A percentile compares a stretch with the other conserved stretches of the same genome.
Conservation (phyloP, 2,797 vertebrate genomes). For the Apogon hyalosoma region DNA sequence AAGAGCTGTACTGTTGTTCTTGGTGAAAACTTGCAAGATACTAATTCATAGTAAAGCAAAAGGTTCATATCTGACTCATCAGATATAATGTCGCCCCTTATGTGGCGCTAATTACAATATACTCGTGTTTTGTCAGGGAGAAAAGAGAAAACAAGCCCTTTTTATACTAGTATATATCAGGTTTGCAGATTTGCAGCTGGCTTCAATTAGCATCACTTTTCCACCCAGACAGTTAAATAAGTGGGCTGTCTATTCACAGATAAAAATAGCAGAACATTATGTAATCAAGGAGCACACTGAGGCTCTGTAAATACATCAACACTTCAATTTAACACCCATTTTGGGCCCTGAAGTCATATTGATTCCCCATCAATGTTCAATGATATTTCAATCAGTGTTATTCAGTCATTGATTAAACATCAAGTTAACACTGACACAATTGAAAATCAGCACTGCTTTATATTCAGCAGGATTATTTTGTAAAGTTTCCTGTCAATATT, state of each 20-base stretch:
- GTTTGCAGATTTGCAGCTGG: slow-evolving; percentile 43
- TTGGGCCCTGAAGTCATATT: slow-evolving; percentile 42
- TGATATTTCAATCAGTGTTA: slow-evolving; percentile 55
- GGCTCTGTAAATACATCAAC: slow-evolving; percentile 42
- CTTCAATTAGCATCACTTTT: slow-evolving; percentile 53
- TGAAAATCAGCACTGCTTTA: no score
- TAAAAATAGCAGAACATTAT: slow-evolving; percentile 54
- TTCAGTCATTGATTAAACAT: slow-evolving; percentile 54
- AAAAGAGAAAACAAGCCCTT: neutral
- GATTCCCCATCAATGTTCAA: slow-evolving; percentile 48
- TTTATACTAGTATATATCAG: neutral
- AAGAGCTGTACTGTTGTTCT: neutral
- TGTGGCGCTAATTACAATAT: no score
- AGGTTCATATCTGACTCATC: no score
- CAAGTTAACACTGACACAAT: slow-evolving; percentile 48
- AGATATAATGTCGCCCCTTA: no score
- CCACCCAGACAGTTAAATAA: slow-evolving; percentile 43
- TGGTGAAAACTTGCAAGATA: neutral
- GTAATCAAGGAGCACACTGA: slow-evolving; percentile 43
- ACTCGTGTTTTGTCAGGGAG: no score
- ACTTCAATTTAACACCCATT: slow-evolving; percentile 50
- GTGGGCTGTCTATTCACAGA: slow-evolving; percentile 25
- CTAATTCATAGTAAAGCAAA: no score
- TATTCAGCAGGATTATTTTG: no score
- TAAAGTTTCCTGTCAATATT: no score